Conservation (phyloP, 2,888 invertebrate species). For the Hermodice carunculata region DNA sequence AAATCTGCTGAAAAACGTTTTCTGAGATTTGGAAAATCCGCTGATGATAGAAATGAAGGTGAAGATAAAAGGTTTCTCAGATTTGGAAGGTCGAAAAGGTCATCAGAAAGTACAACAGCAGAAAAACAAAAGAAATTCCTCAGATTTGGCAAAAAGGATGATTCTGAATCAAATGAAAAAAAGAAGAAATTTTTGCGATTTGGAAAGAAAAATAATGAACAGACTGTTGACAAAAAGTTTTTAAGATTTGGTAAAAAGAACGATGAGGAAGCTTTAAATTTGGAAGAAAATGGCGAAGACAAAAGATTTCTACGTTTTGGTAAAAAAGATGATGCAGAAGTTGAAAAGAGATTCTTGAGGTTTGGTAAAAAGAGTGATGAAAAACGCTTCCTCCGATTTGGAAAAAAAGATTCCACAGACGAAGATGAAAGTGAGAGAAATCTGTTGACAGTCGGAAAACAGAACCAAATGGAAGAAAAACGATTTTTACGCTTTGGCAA, state of each 20-base stretch:
- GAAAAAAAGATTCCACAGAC: constrained; percentile 13
- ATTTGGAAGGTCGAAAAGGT: constrained; percentile 1
- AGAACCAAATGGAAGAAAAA: too few relatives aligned
- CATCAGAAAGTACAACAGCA: background rate
- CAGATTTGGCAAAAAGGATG: constrained; percentile 18
- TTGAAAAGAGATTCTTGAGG: constrained; percentile 28
- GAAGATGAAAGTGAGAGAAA: too few relatives aligned
- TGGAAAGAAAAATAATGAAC: constrained; percentile 32
- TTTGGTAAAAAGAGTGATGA: constrained; percentile 31
- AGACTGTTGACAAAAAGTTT: constrained; percentile 11
- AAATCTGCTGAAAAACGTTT: constrained; percentile 22
- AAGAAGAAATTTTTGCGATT: constrained; percentile 52
- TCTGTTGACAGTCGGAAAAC: too few relatives aligned
- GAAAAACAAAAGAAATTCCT: constrained; percentile 10
- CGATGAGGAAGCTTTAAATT: constrained; percentile 15
- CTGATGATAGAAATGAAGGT: constrained; percentile 27
- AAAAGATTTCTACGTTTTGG: constrained; percentile 30
- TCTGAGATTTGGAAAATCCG: constrained; percentile 27
- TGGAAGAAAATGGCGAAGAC: constrained; percentile 13
- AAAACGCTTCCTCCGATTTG: constrained; percentile 57
- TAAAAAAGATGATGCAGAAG: constrained; percentile 20
- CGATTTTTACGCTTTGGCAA: constrained; percentile 22
- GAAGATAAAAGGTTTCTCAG: constrained; percentile 8
- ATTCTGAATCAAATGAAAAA: constrained; percentile 41
- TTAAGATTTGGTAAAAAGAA: constrained; percentile 18